Evolutionary conservation across 1,140 invertebrate species (phyloP).

Genomic region (Zaprionus gabonicus): DNA sequence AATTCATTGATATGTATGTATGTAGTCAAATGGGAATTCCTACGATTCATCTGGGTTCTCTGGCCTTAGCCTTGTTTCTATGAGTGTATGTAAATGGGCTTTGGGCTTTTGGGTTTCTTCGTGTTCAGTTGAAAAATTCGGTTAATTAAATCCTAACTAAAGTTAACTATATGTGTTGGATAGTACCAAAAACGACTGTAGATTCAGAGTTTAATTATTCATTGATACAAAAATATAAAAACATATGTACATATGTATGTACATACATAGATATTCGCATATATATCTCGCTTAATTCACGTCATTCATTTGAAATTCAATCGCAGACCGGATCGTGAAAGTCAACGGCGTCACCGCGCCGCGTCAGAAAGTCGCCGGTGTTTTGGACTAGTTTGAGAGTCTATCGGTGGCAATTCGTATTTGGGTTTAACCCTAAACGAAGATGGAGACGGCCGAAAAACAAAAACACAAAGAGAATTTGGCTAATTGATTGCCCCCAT

Average conservation of each 20-base stretch:
- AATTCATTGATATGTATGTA: neutral
- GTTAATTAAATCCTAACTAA: slow-evolving; percentile 57
- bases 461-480: slow-evolving; percentile 57
- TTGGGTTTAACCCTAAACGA: slow-evolving; percentile 67
- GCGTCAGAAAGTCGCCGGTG: slow-evolving; percentile 62
- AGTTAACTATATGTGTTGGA: slow-evolving; percentile 17
- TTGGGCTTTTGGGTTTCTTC: slow-evolving; percentile 26
- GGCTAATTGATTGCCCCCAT: slow-evolving; percentile 52
- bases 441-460: slow-evolving; percentile 29
- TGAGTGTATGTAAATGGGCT: slow-evolving; percentile 10
- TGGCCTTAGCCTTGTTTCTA: slow-evolving; percentile 47
- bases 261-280: slow-evolving; percentile 5
- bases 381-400: slow-evolving; percentile 62
- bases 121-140: slow-evolving; percentile 56
- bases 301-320: slow-evolving; percentile 66
- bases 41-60: slow-evolving; percentile 58
- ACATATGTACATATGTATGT: neutral
- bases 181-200: neutral
- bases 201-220: slow-evolving; percentile 12
- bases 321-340: slow-evolving; percentile 72
- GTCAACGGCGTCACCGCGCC: slow-evolving; percentile 47
- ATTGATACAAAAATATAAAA: neutral
- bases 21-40: slow-evolving; percentile 58
- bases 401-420: slow-evolving; percentile 11
- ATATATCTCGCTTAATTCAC: slow-evolving; percentile 59